Evolutionary conservation across 2,888 invertebrate genomes (phyloP).

Genomic region (Arrhopalites spinosus): DNA sequence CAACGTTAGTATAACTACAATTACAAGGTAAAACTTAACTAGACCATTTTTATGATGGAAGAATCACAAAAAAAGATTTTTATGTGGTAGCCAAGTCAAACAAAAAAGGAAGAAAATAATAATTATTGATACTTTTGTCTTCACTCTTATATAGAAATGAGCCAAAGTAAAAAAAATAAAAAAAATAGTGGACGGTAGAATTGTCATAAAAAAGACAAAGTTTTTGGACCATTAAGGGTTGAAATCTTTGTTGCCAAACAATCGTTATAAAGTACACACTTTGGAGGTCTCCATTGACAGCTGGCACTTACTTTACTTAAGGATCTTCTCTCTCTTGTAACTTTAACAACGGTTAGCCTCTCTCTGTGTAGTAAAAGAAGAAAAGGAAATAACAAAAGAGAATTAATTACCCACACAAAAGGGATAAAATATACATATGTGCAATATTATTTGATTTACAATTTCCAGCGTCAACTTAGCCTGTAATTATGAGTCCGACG

Average conservation of each 20-base stretch:
- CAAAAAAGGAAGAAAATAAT: background rate
- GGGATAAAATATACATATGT: background rate
- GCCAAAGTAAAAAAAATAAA: slow-evolving; percentile 2
- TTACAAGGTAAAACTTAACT: slow-evolving; percentile 1
- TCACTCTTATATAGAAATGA: no score
- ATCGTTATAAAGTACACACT: background rate
- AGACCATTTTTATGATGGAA: background rate
- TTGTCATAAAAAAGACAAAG: no score
- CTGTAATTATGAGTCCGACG: slow-evolving; percentile 19
- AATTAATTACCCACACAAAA: slow-evolving; percentile 22
- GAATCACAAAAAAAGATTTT: no score
- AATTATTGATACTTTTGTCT: background rate
- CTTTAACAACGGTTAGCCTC: background rate
- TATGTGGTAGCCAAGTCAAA: background rate
- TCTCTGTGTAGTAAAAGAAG: no score
- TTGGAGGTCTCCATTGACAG: slow-evolving; percentile 5
- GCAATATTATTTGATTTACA: slow-evolving; percentile 23
- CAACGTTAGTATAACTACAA: no score
- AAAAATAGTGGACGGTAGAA: no score
- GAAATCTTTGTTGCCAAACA: no score
- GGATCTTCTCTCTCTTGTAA: background rate
- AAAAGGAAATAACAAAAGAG: background rate
- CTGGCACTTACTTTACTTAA: slow-evolving; percentile 6
- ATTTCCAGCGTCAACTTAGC: slow-evolving; percentile 11
- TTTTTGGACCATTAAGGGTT: slow-evolving; percentile 1